phyloP scores from a whole-genome alignment of 2,888 invertebrate genomes.

The Eucera pruinosa region DNA sequence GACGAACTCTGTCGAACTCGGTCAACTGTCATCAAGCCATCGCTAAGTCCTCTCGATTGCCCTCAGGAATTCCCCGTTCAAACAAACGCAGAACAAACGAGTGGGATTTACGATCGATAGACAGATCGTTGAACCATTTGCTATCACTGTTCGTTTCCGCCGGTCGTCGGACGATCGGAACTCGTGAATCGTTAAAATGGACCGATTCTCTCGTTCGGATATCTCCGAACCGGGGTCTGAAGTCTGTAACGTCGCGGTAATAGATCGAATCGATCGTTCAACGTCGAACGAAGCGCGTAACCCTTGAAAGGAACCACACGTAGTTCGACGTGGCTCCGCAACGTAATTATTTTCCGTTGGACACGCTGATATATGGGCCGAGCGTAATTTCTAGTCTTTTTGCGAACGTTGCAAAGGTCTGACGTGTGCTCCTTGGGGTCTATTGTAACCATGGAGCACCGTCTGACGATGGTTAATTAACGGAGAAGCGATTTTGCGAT shows the following conservation, averaged over 20 bases:
- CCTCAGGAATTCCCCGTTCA: neutral
- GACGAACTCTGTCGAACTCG: slow-evolving; percentile 29
- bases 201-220: neutral
- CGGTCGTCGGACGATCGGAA: too few relatives aligned
- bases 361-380: slow-evolving; percentile 31
- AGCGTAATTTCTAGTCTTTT: slow-evolving; percentile 25
- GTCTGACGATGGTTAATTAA: slow-evolving; percentile 26
- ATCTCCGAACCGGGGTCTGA: neutral
- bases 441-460: slow-evolving; percentile 1
- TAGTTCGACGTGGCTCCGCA: neutral
- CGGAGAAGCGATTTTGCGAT: slow-evolving; percentile 1
- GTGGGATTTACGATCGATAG: slow-evolving; percentile 50
- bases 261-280: slow-evolving; percentile 30
- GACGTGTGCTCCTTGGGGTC: slow-evolving; percentile 3
- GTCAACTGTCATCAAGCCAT: neutral
- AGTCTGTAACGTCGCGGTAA: slow-evolving; percentile 2
- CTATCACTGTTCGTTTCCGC: slow-evolving; percentile 36
- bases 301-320: neutral
- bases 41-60: neutral
- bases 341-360: slow-evolving; percentile 38
- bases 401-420: slow-evolving; percentile 5
- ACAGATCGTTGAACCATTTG: slow-evolving; percentile 58
- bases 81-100: slow-evolving; percentile 29
- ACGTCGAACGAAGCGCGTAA: slow-evolving; percentile 17
- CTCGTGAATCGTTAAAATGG: neutral